Evolutionary conservation across 1,140 invertebrate genomes (phyloP).

Genomic region (Penaeus vannamei): DNA sequence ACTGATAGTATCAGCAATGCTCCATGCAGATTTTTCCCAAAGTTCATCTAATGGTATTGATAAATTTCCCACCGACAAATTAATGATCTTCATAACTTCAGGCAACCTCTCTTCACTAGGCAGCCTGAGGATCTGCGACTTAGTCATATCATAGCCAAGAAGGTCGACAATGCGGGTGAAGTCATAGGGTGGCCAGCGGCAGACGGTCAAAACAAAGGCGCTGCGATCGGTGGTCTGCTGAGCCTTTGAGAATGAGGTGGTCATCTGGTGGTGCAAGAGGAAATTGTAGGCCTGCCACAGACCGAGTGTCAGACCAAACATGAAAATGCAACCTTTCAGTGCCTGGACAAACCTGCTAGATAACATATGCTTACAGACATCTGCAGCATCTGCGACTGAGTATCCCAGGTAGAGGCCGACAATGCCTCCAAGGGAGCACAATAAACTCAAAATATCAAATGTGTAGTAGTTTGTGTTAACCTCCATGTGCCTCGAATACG

Average conservation of each 20-base stretch:
- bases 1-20: not conserved
- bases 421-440: slow-evolving; percentile 15
- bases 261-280: slow-evolving; percentile 24
- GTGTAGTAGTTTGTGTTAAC: not conserved
- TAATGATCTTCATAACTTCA: not conserved
- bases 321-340: not conserved
- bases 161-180: not conserved
- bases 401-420: slow-evolving; percentile 21
- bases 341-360: not conserved
- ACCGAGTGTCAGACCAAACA: not conserved
- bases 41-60: not conserved
- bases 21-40: slow-evolving; percentile 29
- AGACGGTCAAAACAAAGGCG: not conserved
- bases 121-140: not conserved
- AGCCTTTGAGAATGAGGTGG: not conserved
- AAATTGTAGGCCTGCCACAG: slow-evolving; percentile 6
- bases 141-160: not conserved
- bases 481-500: not conserved
- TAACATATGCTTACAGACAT: not conserved
- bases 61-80: not conserved
- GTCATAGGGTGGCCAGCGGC: slow-evolving; percentile 28
- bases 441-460: not conserved
- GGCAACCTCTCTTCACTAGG: slow-evolving; percentile 14
- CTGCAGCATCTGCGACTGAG: not conserved
- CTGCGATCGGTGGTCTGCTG: not conserved